phyloP scores from a whole-genome alignment of 2,888 invertebrate species.

The Lottia gigantea region DNA sequence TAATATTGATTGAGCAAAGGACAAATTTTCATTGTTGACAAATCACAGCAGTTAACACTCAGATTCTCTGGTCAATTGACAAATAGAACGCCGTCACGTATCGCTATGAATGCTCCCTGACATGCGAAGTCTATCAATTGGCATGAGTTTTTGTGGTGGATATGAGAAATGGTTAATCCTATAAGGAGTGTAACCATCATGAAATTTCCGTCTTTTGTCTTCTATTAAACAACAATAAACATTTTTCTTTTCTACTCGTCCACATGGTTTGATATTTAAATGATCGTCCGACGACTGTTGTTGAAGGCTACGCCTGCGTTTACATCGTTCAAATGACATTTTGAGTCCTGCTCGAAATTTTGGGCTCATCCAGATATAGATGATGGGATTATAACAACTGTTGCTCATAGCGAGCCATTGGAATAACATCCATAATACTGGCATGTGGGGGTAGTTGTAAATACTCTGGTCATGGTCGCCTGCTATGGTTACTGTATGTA shows the following conservation, averaged over 20 bases:
- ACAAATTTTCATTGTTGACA: too few species aligned
- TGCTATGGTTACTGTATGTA: slow-evolving; percentile 42
- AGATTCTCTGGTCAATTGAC: too few species aligned
- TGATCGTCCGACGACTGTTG: slow-evolving; percentile 39
- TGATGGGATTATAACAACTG: slow-evolving; percentile 48
- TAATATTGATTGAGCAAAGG: too few species aligned
- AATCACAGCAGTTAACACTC: too few species aligned
- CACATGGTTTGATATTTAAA: slow-evolving; percentile 19
- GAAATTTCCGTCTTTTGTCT: slow-evolving; percentile 1
- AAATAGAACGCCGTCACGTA: slow-evolving; percentile 13
- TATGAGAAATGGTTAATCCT: slow-evolving; percentile 5
- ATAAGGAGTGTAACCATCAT: background rate
- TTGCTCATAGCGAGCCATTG: slow-evolving; percentile 53
- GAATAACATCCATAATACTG: slow-evolving; percentile 43
- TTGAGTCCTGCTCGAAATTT: slow-evolving; percentile 45
- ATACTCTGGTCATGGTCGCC: slow-evolving; percentile 43
- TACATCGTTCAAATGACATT: slow-evolving; percentile 37
- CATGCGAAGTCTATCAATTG: slow-evolving; percentile 4
- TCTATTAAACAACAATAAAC: background rate
- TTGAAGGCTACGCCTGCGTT: slow-evolving; percentile 26
- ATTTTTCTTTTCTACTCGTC: background rate
- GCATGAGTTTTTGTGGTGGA: slow-evolving; percentile 14
- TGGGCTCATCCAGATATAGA: slow-evolving; percentile 50
- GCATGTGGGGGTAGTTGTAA: slow-evolving; percentile 41
- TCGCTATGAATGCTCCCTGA: slow-evolving; percentile 22